Conservation (phyloP, 53 echinoderm and acorn worm genomes). For the Zoroaster sp. region DNA sequence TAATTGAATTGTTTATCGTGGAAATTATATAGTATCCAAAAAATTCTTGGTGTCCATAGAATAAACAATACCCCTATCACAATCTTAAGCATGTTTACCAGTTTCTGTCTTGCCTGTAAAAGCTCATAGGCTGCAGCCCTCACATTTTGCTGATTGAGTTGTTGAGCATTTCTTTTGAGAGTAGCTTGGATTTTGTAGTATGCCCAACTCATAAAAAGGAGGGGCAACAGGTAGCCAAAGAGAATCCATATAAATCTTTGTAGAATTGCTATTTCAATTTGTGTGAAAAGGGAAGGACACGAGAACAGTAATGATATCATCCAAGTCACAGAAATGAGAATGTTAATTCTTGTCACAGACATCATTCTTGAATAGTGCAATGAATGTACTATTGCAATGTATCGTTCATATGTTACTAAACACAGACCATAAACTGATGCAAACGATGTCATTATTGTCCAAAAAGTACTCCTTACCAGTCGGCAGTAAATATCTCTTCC, state of each 20-base stretch:
- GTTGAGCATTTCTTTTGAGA: not conserved
- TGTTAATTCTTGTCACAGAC: not conserved
- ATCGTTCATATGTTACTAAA: not conserved
- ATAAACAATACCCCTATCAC: too few relatives aligned
- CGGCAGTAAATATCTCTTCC: not conserved
- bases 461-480: not conserved
- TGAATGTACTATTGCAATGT: conserved; percentile 4
- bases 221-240: not conserved
- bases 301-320: not conserved
- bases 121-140: too few relatives aligned
- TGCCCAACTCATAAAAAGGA: not conserved
- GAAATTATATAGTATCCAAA: too few relatives aligned
- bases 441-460: too few relatives aligned
- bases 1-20: too few relatives aligned
- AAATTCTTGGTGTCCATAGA: too few relatives aligned
- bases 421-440: not conserved
- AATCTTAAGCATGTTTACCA: too few relatives aligned
- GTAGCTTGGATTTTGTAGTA: conserved; percentile 18
- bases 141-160: too few relatives aligned
- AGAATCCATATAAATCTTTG: not conserved
- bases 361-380: conserved; percentile 1
- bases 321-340: conserved; percentile 1
- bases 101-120: too few relatives aligned
- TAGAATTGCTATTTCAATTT: not conserved
- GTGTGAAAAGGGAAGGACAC: not conserved